These are phyloP conservation scores for chimpanzee (Pan troglodytes) DNA, from an alignment of 2,113 vertebrate genomes.

Conservation along the genomic window DNA sequence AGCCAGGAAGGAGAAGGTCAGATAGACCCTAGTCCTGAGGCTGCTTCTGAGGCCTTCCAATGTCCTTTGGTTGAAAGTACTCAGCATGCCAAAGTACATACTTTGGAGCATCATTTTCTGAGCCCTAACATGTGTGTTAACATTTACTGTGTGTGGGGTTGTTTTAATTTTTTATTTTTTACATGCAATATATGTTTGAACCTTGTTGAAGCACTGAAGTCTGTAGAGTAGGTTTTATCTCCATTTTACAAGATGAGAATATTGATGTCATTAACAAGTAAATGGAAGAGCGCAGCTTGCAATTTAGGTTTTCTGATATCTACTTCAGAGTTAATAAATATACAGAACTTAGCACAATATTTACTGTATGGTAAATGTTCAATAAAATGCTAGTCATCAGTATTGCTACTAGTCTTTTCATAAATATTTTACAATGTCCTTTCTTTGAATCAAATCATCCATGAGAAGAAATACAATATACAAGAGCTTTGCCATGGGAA, in stretches of 20 bases:
- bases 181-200: not conserved
- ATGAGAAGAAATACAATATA: not conserved
- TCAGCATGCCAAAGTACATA: not conserved
- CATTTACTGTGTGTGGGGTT: not conserved
- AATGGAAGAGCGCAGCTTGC: not conserved
- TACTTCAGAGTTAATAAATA: not conserved
- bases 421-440: not conserved
- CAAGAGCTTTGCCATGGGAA: not conserved
- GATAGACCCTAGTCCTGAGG: not conserved
- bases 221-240: not conserved
- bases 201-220: not conserved
- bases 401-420: not conserved
- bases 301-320: not conserved
- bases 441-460: not conserved
- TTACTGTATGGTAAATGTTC: not conserved
- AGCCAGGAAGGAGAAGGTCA: not conserved
- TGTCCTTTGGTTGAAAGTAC: not conserved
- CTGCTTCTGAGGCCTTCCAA: not conserved
- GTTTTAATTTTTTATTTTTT: not conserved
- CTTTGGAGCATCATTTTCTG: not conserved
- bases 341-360: not conserved
- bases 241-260: not conserved
- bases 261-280: not conserved
- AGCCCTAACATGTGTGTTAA: not conserved
- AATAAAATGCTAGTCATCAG: not conserved